phyloP scores from a whole-genome alignment of 2,797 vertebrate species.

The Brachymystax lenok region DNA sequence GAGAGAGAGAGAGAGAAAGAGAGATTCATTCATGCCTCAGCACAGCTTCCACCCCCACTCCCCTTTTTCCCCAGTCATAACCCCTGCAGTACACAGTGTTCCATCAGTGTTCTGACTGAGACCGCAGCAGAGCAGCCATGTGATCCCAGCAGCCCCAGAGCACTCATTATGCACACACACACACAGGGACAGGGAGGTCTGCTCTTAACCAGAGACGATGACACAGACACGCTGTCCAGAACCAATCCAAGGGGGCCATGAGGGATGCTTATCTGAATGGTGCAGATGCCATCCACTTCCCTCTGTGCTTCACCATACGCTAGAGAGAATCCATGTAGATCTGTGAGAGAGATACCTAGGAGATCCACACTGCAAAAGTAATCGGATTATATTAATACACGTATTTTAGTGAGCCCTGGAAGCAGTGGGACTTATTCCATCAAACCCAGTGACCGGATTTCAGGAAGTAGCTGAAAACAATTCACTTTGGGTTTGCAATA shows the following conservation, averaged over 20 bases:
- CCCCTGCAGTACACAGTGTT: conserved; percentile 56
- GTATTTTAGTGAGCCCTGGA: neutral
- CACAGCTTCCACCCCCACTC: conserved; percentile 2
- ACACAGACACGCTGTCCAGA: neutral
- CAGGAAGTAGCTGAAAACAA: neutral
- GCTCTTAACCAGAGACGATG: neutral
- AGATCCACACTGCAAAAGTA: neutral
- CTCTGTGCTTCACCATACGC: neutral
- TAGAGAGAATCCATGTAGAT: neutral
- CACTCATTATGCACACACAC: neutral
- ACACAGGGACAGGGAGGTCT: neutral
- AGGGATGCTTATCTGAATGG: neutral
- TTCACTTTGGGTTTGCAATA: neutral
- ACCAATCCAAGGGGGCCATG: neutral
- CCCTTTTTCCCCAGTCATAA: neutral
- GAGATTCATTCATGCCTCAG: conserved; percentile 52
- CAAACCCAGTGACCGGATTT: neutral
- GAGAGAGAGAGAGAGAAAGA: neutral
- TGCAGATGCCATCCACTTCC: conserved; percentile 1
- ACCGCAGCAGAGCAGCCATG: conserved; percentile 43
- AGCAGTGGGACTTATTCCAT: neutral
- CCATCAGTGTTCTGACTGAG: conserved; percentile 41
- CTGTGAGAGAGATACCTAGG: neutral
- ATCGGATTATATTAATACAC: neutral
- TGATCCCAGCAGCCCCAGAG: conserved; percentile 29